phyloP scores from a whole-genome alignment of 1,140 invertebrate species.

The Halyomorpha halys region DNA sequence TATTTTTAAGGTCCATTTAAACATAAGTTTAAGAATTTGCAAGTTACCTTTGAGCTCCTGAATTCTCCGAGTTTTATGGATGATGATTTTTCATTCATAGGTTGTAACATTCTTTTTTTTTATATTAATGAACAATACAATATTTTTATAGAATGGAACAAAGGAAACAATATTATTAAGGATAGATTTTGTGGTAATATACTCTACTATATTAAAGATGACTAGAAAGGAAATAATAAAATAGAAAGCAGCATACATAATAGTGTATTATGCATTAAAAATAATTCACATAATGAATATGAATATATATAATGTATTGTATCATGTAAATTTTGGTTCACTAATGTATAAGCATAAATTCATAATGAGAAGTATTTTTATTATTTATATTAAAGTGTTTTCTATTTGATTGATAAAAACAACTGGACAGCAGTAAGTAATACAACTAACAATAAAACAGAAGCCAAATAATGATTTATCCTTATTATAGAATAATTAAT shows the following conservation, averaged over 20 bases:
- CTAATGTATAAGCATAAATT: slow-evolving; percentile 16
- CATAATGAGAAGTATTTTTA: slow-evolving; percentile 13
- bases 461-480: slow-evolving; percentile 8
- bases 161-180: too few relatives aligned
- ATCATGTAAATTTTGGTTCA: slow-evolving; percentile 1
- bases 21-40: too few relatives aligned
- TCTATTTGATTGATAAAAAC: background rate
- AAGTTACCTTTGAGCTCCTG: too few relatives aligned
- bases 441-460: slow-evolving; percentile 8
- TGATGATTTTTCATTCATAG: background rate
- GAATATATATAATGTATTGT: slow-evolving; percentile 8
- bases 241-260: slow-evolving; percentile 18
- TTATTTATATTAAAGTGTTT: slow-evolving; percentile 1
- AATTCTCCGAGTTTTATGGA: too few relatives aligned
- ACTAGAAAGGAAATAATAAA: background rate
- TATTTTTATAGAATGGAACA: too few relatives aligned
- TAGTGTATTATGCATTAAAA: slow-evolving; percentile 20
- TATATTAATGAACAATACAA: too few relatives aligned
- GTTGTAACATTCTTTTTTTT: too few relatives aligned
- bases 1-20: too few relatives aligned
- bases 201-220: too few relatives aligned
- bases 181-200: too few relatives aligned
- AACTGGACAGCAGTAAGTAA: background rate
- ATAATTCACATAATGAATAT: slow-evolving; percentile 19
- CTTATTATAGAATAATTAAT: slow-evolving; percentile 7